Base-by-base conservation (phyloP, 2,113 vertebrate species). In the Corythaeola cristata region DNA sequence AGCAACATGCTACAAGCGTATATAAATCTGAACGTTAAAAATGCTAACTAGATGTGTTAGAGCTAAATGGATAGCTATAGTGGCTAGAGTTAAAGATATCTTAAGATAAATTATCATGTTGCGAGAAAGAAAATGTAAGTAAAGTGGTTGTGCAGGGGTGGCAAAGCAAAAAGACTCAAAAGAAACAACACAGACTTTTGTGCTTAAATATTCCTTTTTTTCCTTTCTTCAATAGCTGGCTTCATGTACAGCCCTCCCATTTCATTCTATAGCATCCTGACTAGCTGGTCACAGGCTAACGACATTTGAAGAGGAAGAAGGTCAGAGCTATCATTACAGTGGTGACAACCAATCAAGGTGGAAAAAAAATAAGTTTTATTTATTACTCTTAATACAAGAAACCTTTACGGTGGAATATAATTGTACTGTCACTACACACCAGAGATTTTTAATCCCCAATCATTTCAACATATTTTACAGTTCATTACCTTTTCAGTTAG, bases 401-500 rank as follows among this genome's bases (percentile, higher is more conserved):
- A 98, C 96, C 97, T 98, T 98, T 98, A 95, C 97, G 97, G 98
- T 97, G 94, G 98, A 98, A 98, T 98, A 98, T 98, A 98, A 98
- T 98, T 98, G 98, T 97, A 97, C 98, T 98, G 97, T 98, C 98
- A 98, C 98, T 98, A 97, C 98, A 98, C 98, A 98, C 98, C 97
- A 98, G 98, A 98, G 98, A 98, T 98, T 98, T 98, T 98, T 98
- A 98, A 98, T 98, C 98, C 98, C 98, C 97, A 98, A 98, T 98
- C 98, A 98, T 98, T 98, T 98, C 98, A 97, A 98, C 97, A 98
- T 98, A 98, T 98, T 98, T 98, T 98, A 98, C 98, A 98, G 98
- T 98, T 98, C 98, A 98, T 98, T 98, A 98, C 98, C 98, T 98
- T 98, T 98, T 96, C 96, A 98, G 98, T 98, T 98, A 98, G 97